These are phyloP conservation scores for Petrolisthes cinctipes DNA, from an alignment of 2,888 invertebrate species.

Conservation along the genomic window DNA sequence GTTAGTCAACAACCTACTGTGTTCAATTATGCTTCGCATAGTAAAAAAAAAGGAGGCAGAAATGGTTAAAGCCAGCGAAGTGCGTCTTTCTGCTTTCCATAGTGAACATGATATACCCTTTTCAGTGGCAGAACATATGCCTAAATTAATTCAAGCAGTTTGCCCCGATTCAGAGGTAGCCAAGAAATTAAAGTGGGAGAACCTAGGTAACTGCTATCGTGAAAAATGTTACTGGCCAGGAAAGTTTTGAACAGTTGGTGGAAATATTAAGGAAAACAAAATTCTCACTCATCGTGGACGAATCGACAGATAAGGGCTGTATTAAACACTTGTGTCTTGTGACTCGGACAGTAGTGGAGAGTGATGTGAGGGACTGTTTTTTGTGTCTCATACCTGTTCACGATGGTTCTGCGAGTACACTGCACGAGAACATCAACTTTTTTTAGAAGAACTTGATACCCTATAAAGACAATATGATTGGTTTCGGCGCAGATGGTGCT, in stretches of 20 bases:
- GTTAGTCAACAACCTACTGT: too few species aligned
- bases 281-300: conserved; percentile 13
- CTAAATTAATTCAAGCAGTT: too few species aligned
- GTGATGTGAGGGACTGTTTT: neutral
- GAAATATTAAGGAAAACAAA: neutral
- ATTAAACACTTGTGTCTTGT: neutral
- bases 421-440: too few species aligned
- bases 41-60: too few species aligned
- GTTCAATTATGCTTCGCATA: too few species aligned
- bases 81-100: too few species aligned
- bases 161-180: conserved; percentile 6
- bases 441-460: neutral
- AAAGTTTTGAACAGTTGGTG: neutral
- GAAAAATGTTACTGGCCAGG: neutral
- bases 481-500: neutral
- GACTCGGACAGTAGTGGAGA: neutral
- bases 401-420: neutral
- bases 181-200: conserved; percentile 12
- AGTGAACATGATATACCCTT: too few species aligned
- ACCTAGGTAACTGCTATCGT: neutral
- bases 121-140: too few species aligned
- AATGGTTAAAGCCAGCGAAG: too few species aligned
- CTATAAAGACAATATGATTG: neutral
- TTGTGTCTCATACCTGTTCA: neutral
- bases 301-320: neutral